Percentiles rank a stretch among this genome's conserved stretches.
phyloP scores from a whole-genome alignment of 1,140 invertebrate species.

The Phenacoccus solenopsis region DNA sequence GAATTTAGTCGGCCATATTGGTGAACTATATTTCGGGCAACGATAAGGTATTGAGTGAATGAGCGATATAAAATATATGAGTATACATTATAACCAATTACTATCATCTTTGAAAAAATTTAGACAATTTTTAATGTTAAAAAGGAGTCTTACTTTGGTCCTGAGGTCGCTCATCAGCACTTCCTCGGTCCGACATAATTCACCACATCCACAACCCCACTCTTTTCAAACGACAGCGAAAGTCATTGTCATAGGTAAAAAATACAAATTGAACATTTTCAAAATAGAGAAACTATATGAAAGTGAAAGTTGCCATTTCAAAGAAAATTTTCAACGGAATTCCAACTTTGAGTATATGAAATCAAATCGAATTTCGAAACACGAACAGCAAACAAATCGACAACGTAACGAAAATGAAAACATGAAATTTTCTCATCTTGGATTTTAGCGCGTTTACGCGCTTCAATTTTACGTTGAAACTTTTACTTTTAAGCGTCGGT shows the following conservation, averaged over 20 bases:
- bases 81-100: too few relatives aligned
- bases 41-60: neutral
- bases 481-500: too few relatives aligned
- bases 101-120: neutral
- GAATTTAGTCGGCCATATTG: constrained; percentile 11
- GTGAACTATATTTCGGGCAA: constrained; percentile 8
- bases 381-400: too few relatives aligned
- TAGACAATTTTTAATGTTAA: neutral
- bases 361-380: too few relatives aligned
- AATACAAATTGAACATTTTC: constrained; percentile 13
- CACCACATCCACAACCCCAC: constrained; percentile 16
- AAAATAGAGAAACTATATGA: constrained; percentile 14
- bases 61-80: too few relatives aligned
- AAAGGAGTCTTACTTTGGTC: constrained; percentile 10
- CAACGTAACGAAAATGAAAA: too few relatives aligned
- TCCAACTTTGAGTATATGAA: neutral
- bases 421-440: too few relatives aligned
- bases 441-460: too few relatives aligned
- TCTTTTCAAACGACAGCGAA: constrained; percentile 17
- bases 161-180: constrained; percentile 16
- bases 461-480: too few relatives aligned
- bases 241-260: constrained; percentile 16
- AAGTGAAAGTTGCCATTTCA: constrained; percentile 8
- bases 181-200: constrained; percentile 17
- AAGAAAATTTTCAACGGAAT: neutral